phyloP scores from a whole-genome alignment of 2,113 vertebrate genomes.

The Oreotrochilus melanogaster region DNA sequence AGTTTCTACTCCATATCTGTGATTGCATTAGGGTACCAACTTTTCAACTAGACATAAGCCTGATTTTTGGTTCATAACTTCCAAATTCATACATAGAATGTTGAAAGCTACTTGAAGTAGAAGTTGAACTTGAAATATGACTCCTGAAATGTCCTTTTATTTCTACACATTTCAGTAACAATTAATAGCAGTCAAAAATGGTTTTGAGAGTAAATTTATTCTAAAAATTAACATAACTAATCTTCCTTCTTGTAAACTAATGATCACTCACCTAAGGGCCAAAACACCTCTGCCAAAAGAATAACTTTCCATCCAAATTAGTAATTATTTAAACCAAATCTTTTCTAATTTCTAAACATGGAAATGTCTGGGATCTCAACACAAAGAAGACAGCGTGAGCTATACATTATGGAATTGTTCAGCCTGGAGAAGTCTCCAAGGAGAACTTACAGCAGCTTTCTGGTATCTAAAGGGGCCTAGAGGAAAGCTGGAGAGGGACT shows the following conservation, averaged over 20 bases:
- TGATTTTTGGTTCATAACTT: not conserved
- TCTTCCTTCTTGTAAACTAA: constrained; percentile 14
- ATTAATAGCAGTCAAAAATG: constrained; percentile 3
- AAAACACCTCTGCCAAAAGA: not conserved
- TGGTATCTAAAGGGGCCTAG: too few species aligned
- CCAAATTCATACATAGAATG: not conserved
- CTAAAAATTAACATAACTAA: constrained; percentile 22
- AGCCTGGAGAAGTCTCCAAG: too few species aligned
- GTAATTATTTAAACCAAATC: not conserved
- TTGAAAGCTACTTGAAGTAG: constrained; percentile 18
- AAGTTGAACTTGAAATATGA: too few species aligned
- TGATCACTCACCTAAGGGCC: not conserved
- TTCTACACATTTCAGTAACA: not conserved
- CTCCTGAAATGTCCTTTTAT: not conserved
- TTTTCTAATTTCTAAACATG: constrained; percentile 16
- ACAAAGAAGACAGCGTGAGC: not conserved
- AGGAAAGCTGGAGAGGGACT: too few species aligned
- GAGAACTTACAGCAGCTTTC: too few species aligned
- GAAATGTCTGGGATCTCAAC: not conserved
- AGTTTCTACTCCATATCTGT: not conserved
- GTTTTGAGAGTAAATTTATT: not conserved
- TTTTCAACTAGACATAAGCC: not conserved
- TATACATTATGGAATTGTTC: not conserved
- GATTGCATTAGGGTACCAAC: not conserved
- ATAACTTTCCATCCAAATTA: not conserved